Conservation (phyloP, 1,140 invertebrate species). For the Zaprionus inermis region DNA sequence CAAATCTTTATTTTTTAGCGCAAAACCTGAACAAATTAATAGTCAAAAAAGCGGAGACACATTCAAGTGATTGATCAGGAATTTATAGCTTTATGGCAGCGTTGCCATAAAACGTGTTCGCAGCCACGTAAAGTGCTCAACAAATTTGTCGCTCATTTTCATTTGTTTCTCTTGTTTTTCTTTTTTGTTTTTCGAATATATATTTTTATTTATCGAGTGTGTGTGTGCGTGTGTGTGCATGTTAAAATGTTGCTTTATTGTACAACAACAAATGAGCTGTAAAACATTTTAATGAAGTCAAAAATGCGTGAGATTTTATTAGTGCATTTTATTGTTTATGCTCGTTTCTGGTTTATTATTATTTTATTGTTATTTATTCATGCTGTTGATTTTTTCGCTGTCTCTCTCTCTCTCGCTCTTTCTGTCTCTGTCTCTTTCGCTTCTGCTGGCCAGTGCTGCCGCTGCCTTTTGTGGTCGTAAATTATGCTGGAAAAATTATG, state of each 20-base stretch:
- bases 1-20: neutral
- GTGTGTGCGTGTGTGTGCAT: conserved; percentile 7
- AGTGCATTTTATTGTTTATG: conserved; percentile 74
- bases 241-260: conserved; percentile 20
- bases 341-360: conserved; percentile 38
- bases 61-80: neutral
- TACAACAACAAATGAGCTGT: conserved; percentile 40
- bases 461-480: conserved; percentile 65
- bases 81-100: neutral
- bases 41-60: neutral
- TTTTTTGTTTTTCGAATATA: neutral
- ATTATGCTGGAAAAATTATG: conserved; percentile 67
- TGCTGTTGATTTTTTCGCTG: conserved; percentile 9
- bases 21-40: neutral
- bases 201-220: conserved; percentile 19
- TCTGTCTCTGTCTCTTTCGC: neutral
- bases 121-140: neutral
- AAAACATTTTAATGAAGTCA: conserved; percentile 70
- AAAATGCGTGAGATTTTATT: conserved; percentile 74
- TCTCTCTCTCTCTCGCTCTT: neutral
- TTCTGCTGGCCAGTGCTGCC: neutral
- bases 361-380: conserved; percentile 55
- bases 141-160: conserved; percentile 1
- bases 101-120: neutral
- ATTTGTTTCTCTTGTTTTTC: neutral